Percentiles rank a stretch among this genome's conserved stretches.
Evolutionary conservation across 2,888 invertebrate species (phyloP).

Genomic region (Petrophora chlorosata): DNA sequence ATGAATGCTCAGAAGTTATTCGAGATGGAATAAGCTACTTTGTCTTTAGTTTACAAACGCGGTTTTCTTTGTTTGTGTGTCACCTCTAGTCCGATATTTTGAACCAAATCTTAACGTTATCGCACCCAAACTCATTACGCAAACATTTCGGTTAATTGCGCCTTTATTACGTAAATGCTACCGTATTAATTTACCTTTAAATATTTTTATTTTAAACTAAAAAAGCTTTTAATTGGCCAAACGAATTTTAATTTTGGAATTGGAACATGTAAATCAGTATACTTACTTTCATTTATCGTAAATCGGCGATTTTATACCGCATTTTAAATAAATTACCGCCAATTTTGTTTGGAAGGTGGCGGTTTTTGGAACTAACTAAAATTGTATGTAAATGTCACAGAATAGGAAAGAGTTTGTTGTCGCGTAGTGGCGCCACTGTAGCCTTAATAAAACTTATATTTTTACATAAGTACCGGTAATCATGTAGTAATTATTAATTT

Average conservation of each 20-base stretch:
- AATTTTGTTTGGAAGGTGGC: too few species aligned
- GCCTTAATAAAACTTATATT: constrained; percentile 10
- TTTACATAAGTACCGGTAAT: constrained; percentile 44
- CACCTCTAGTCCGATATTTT: too few species aligned
- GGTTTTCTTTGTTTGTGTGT: too few species aligned
- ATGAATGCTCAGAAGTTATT: too few species aligned
- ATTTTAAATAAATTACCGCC: too few species aligned
- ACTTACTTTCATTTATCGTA: constrained; percentile 57
- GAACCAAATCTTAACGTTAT: constrained; percentile 12
- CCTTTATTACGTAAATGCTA: constrained; percentile 59
- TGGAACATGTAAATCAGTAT: constrained; percentile 57
- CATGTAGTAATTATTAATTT: constrained; percentile 45
- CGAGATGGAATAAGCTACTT: too few species aligned
- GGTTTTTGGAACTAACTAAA: too few species aligned
- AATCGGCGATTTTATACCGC: constrained; percentile 56
- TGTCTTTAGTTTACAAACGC: too few species aligned
- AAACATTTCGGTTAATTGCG: constrained; percentile 18
- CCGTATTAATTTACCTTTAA: constrained; percentile 68
- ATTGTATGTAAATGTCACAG: too few species aligned
- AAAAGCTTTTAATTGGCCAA: constrained; percentile 55
- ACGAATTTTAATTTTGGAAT: constrained; percentile 39
- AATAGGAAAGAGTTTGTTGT: too few species aligned
- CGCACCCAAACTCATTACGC: constrained; percentile 20
- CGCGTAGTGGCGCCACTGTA: too few species aligned
- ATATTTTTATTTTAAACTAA: too few species aligned